A percentile compares a stretch with the other conserved stretches of the same genome.
These are phyloP conservation scores for Calosoma granatense DNA, from an alignment of 1,140 invertebrate species.

Conservation along the genomic window DNA sequence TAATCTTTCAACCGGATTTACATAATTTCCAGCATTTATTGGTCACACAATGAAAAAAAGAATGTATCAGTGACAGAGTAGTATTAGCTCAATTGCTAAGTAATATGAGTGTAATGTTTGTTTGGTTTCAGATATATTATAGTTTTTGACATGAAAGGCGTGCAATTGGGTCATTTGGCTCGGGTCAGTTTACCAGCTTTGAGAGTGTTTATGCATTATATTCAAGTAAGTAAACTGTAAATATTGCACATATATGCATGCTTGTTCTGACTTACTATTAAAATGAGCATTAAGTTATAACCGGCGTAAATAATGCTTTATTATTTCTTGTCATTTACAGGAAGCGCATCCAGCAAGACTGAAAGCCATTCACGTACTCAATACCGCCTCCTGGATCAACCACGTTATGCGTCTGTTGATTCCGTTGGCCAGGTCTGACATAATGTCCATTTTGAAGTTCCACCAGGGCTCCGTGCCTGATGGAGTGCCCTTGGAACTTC, in stretches of 20 bases:
- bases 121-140: constrained; percentile 40
- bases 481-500: constrained; percentile 11
- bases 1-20: too few relatives aligned
- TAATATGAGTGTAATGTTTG: too few relatives aligned
- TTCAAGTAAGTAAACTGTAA: constrained; percentile 40
- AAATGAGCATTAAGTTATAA: constrained; percentile 3
- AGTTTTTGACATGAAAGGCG: constrained; percentile 56
- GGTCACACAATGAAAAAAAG: too few relatives aligned
- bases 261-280: background rate
- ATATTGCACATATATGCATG: background rate
- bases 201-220: constrained; percentile 50
- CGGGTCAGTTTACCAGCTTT: constrained; percentile 45
- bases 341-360: constrained; percentile 47
- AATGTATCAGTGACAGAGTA: too few relatives aligned
- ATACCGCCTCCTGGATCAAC: constrained; percentile 49
- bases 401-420: constrained; percentile 48
- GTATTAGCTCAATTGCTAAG: too few relatives aligned
- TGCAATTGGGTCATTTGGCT: constrained; percentile 47
- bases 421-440: constrained; percentile 45
- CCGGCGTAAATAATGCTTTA: background rate
- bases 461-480: constrained; percentile 24
- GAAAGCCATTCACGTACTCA: constrained; percentile 47
- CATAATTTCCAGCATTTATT: too few relatives aligned
- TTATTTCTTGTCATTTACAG: constrained; percentile 32
- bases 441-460: constrained; percentile 44